Percentiles rank a stretch among this genome's conserved stretches.
phyloP scores from a whole-genome alignment of 2,888 invertebrate genomes.

The Suillia variegata region DNA sequence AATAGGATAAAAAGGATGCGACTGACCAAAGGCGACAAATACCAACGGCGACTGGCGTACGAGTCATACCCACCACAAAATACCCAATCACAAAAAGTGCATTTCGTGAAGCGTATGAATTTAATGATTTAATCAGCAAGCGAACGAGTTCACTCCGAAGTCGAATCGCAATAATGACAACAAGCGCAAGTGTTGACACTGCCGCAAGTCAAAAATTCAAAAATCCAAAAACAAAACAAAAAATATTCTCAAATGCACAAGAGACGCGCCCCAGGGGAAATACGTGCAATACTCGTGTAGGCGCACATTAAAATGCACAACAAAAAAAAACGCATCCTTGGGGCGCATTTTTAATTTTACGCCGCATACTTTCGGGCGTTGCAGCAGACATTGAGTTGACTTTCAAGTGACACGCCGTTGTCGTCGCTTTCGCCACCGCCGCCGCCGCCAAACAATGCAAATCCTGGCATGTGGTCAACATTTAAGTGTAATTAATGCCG shows the following conservation, averaged over 20 bases:
- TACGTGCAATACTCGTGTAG: slow-evolving; percentile 12
- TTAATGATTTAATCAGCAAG: slow-evolving; percentile 58
- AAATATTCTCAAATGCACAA: slow-evolving; percentile 52
- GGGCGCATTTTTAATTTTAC: not conserved
- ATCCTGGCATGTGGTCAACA: slow-evolving; percentile 61
- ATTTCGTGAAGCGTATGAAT: slow-evolving; percentile 55
- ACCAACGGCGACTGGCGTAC: no score
- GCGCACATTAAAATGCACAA: not conserved
- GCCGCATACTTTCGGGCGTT: slow-evolving; percentile 32
- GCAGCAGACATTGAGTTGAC: slow-evolving; percentile 17
- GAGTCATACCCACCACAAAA: not conserved
- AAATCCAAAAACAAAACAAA: slow-evolving; percentile 42
- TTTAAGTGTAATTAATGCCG: slow-evolving; percentile 61
- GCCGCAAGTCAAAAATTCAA: slow-evolving; percentile 17
- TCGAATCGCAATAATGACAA: not conserved
- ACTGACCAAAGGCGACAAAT: no score
- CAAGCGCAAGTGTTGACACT: slow-evolving; percentile 43
- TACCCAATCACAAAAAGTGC: slow-evolving; percentile 38
- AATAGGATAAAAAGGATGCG: no score
- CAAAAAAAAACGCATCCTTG: not conserved
- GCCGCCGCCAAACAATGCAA: slow-evolving; percentile 39
- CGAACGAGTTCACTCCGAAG: not conserved
- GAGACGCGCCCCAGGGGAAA: slow-evolving; percentile 39
- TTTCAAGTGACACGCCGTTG: slow-evolving; percentile 36
- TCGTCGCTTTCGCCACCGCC: slow-evolving; percentile 30